Evolutionary conservation across 2,113 vertebrate genomes (phyloP), one percentile per base, ranked within the genome.

Genomic region (Sylvia atricapilla): DNA sequence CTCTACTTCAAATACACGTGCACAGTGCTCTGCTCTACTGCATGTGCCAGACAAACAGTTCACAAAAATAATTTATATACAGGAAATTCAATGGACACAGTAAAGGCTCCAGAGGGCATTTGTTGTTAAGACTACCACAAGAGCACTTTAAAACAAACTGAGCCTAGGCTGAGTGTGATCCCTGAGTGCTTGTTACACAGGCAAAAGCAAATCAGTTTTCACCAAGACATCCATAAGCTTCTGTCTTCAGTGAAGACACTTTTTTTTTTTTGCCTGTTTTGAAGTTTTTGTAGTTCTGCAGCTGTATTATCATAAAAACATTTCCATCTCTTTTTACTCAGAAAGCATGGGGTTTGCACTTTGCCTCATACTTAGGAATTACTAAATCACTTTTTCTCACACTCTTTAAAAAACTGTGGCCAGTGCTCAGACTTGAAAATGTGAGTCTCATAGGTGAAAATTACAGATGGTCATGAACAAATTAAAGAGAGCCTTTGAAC

Each of bases 171-270:
- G 5, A 90, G 39, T 47, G 44, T 2, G 1, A 78, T 89, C 74
- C 74, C 70, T 47, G 50, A 84, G 75, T 6, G 8, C 53, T 83
- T 56, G 59, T 73, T 91, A 72, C 43, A 81, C 44, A 94, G 80
- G 55, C n/a, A 87, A 96, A 96, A 90, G 19, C 13, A 84, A 94
- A 64, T 35, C 24, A 74, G 7, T 93, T 94, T 93, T 89, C 68
- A 75, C 41, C 60, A 76, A 30, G 44, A 79, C 52, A 41, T 59
- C 68, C 55, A 80, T 37, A 84, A 85, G n/a, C 19, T 67, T 84
- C 87, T 90, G 28, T 82, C 46, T 88, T 75, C n/a, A 64, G n/a
- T 49, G 55, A 76, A 63, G 49, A 78, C 49, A 25, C 6, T 3
- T 18, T 87, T 78, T 18, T 87, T 78, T 87, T 84, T 87, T 58